These are phyloP conservation scores for Drosophila pectinifera DNA, from an alignment of 1,140 invertebrate genomes.

Conservation along the genomic window DNA sequence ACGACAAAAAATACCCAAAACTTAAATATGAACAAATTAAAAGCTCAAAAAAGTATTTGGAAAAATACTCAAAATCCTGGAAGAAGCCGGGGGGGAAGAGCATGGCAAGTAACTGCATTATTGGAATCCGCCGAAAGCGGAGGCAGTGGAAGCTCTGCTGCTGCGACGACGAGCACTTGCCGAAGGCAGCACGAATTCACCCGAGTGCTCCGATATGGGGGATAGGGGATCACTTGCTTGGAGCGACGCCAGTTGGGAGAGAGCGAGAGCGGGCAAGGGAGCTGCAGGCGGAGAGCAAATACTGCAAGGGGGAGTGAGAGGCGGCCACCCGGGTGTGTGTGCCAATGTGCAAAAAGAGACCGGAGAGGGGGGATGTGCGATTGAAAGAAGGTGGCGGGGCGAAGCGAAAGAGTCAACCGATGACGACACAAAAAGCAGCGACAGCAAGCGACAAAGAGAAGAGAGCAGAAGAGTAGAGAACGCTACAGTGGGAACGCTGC, in stretches of 20 bases:
- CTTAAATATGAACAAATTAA: neutral
- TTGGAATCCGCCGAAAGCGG: neutral
- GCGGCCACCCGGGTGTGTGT: neutral
- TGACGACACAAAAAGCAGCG: conserved; percentile 76
- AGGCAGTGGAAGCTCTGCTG: conserved; percentile 31
- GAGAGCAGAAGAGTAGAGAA: conserved; percentile 33
- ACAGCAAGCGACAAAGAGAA: conserved; percentile 47
- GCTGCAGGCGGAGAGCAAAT: conserved; percentile 16
- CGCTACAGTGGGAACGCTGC: conserved; percentile 43
- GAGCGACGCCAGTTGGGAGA: conserved; percentile 69
- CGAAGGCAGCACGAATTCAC: conserved; percentile 47
- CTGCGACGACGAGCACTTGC: conserved; percentile 16
- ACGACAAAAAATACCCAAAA: neutral
- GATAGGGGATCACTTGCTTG: conserved; percentile 56
- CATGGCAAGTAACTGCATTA: conserved; percentile 9
- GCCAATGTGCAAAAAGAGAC: neutral
- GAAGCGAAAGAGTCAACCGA: conserved; percentile 44
- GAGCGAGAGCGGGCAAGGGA: conserved; percentile 7
- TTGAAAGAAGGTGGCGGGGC: conserved; percentile 5
- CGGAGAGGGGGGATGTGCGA: neutral
- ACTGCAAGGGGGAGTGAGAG: conserved; percentile 13
- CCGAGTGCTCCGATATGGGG: conserved; percentile 1
- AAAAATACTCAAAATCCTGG: conserved; percentile 10
- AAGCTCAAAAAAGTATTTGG: conserved; percentile 31
- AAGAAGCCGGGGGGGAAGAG: neutral